Base-by-base conservation (phyloP, 2,797 vertebrate genomes). In the Anabacerthia variegaticeps region DNA sequence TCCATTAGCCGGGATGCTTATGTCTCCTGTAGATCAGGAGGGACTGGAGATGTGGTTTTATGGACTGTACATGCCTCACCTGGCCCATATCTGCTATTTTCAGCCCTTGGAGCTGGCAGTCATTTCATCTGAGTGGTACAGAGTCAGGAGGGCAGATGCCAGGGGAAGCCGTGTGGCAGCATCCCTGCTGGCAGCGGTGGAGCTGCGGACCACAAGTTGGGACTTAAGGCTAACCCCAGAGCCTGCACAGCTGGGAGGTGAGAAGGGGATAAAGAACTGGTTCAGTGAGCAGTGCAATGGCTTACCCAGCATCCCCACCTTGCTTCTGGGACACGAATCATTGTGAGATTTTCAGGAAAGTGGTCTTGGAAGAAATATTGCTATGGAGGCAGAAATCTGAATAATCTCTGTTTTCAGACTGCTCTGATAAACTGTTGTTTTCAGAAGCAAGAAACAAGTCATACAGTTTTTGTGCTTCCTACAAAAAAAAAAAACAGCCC, bases 81-180 rank as follows among this genome's bases (percentile, higher is more conserved):
- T 77, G 22, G 18, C 51, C 72, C 30, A 41, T 77, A 12, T 0
- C 20, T 1, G 1, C 34, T 82, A 1, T 79, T 84, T 78, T 56
- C 23, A 68, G 19, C 62, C 16, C 48, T 73, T 11, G 9, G 36
- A 59, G 68, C 49, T 1, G 2, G 14, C 61, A 66, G 56, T 59
- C 0, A 0, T 71, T 62, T 48, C 18, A 7, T 69, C 24, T 0
- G 6, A 18, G 23, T 2, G 7, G 28, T 86, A 22, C 12, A 1
- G 37, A 58, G 46, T 46, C 26, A 14, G 48, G 28, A 23, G 41
- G 36, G 34, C 59, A n/a, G 2, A 2, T 72, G 30, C 43, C 17
- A 3, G 44, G 51, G 32, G 34, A n/a, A 14, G 41, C 18, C 0
- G 0, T 8, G 4, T 54, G 39, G n/a, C 49, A 85, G 16, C 49